These are phyloP conservation scores for Epinephelus fuscoguttatus DNA, from an alignment of 2,113 vertebrate species.

Conservation along the genomic window DNA sequence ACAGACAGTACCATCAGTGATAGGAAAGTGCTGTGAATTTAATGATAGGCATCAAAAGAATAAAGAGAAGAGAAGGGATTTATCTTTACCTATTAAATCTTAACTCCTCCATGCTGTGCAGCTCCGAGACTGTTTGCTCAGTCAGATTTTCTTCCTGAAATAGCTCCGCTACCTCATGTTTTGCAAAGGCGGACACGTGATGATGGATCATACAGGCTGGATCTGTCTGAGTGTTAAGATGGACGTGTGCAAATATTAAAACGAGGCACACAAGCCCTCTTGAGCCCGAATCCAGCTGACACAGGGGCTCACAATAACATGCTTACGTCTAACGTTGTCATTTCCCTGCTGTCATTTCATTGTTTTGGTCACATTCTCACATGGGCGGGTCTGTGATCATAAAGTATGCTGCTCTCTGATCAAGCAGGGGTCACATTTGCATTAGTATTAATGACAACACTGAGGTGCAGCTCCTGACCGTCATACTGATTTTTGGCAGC, in stretches of 20 bases:
- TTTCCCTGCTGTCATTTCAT: slow-evolving; percentile 13
- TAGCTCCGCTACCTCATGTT: background rate
- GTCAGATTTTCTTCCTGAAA: background rate
- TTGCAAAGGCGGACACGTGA: background rate
- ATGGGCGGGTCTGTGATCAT: background rate
- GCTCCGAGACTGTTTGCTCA: background rate
- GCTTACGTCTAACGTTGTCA: background rate
- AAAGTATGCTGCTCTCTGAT: slow-evolving; percentile 10
- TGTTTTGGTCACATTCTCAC: background rate
- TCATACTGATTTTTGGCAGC: background rate
- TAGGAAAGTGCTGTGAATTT: slow-evolving; percentile 19
- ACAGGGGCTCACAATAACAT: slow-evolving; percentile 1
- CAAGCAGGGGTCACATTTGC: slow-evolving; percentile 17
- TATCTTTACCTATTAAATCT: slow-evolving; percentile 32
- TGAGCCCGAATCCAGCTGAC: background rate
- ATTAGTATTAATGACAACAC: slow-evolving; percentile 22
- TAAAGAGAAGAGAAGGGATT: slow-evolving; percentile 7
- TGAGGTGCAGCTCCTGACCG: background rate
- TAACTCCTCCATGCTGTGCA: background rate
- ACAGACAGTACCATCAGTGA: background rate
- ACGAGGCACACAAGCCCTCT: background rate
- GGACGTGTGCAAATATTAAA: background rate
- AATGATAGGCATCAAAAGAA: slow-evolving; percentile 35
- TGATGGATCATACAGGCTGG: background rate
- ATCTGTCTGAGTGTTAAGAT: background rate